Evolutionary conservation across 2,797 vertebrate genomes (phyloP), one percentile per base, ranked within the genome.

Genomic region (Columba guinea): DNA sequence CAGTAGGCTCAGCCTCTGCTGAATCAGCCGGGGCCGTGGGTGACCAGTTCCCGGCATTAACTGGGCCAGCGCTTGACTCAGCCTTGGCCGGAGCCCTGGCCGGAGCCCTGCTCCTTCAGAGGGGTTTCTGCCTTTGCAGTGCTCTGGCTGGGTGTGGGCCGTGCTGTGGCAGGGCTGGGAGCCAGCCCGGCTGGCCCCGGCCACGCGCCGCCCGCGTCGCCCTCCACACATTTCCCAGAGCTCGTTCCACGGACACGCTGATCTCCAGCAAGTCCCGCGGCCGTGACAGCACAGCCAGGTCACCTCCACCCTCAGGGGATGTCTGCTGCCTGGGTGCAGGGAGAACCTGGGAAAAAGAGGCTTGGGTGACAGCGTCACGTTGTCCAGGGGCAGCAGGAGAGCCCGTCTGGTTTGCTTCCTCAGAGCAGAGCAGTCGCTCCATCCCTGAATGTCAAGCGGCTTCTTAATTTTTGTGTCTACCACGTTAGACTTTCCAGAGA

Each of bases 91-190:
- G 64, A 71, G 41, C 41, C 7, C 16, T 75, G 51, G 52, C 53
- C 68, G 27, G 60, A 65, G 41, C 59, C 81, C 71, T 39, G 39
- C 56, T 80, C 64, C 58, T 92, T 68, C 63, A 35, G 53, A 51
- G 70, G 32, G 23, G 51, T 70, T 83, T 44, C 44, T 87, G 82
- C 84, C 91, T 95, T 91, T 93, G 84, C 67, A 87, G n/a, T 86
- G 35, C 84, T 76, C 67, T 91, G 79, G 53, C 81, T 83, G 10
- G 3, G 39, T 5, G 2, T 3, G 75, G 81, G 44, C 63, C 94
- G 39, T 60, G 64, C 69, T 89, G 94, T 64, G 82, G 73, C 86
- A 86, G 76, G 35, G 37, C 14, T 20, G 91, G 95, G 91, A 95
- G 91, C 62, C 87, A 94, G 73, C 49, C 15, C 84, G 82, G 60